Percentiles rank a stretch among this genome's conserved stretches.
phyloP scores from a whole-genome alignment of 2,888 invertebrate genomes.

The Cantharis flavilabris region DNA sequence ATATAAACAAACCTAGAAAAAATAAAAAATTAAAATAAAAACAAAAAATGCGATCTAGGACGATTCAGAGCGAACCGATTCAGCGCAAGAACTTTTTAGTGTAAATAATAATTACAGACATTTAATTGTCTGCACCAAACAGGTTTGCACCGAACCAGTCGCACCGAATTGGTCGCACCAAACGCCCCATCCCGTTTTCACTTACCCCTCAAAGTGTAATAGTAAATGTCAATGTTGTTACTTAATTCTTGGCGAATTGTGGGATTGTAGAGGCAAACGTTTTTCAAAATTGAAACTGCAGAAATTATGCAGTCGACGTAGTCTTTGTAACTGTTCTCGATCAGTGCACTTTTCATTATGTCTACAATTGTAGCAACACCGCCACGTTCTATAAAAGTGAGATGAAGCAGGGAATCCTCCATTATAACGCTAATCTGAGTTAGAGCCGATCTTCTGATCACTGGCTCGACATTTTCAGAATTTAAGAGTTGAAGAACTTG shows the following conservation, averaged over 20 bases:
- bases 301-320: slow-evolving; percentile 61
- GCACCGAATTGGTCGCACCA: too few relatives aligned
- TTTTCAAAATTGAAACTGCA: slow-evolving; percentile 56
- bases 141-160: too few relatives aligned
- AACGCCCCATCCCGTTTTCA: background rate
- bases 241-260: slow-evolving; percentile 63
- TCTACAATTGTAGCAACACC: slow-evolving; percentile 61
- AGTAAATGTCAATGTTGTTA: slow-evolving; percentile 54
- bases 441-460: slow-evolving; percentile 68
- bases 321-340: slow-evolving; percentile 56
- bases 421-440: slow-evolving; percentile 71
- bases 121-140: too few relatives aligned
- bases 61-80: too few relatives aligned
- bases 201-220: slow-evolving; percentile 58
- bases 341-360: slow-evolving; percentile 55
- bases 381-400: slow-evolving; percentile 61
- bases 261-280: slow-evolving; percentile 59
- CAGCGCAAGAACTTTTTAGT: too few relatives aligned
- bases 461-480: slow-evolving; percentile 61
- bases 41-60: too few relatives aligned
- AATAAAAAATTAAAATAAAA: slow-evolving; percentile 1
- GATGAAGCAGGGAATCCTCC: slow-evolving; percentile 65
- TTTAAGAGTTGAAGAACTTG: slow-evolving; percentile 55
- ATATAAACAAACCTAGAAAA: slow-evolving; percentile 59
- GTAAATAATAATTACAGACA: too few relatives aligned